Base-by-base conservation (phyloP, 92 coral and sea anemone genomes). In the Diadumene lineata region DNA sequence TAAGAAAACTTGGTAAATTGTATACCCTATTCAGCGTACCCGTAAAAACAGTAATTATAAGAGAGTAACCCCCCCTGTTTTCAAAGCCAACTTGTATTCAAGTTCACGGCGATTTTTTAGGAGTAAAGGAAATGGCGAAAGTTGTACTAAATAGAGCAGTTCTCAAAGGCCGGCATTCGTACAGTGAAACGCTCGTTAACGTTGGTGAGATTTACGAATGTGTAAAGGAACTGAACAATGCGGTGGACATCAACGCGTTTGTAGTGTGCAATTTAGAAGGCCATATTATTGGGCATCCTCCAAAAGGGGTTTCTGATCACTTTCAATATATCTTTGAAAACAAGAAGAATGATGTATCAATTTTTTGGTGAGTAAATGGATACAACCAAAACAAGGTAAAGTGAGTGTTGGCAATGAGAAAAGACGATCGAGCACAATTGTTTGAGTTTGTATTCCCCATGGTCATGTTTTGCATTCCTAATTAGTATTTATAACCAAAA, bases 101-200 rank as follows among this genome's bases (percentile, higher is more conserved):
- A 38, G 6, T 13, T 38, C 13, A 4, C 48, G 6, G 48, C 6
- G 13, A 38, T 38, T 6, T 13, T 38, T 38, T 38, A n/a, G n/a
- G n/a, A 38, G 7, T 38, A 38, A 16, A 53, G 19, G 2, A 53
- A 78, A 69, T 69, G 83, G 60, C 83, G 50, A 69, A 78, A 69
- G 69, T 69, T 31, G 67, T 78, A 69, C 56, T 78, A 28, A 68
- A 78, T 61, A 43, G 69, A 78, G 83, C 76, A 34, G 83, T 69
- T 26, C 64, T 78, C 60, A 78, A 68, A 69, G 83, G 83, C 31
- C 56, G 76, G 50, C 76, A 78, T 78, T 75, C 72, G 24, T 68
- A 68, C 0, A 64, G 23, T 64, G 48, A 64, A 11, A 16, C 15
- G 16, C 16, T 29, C 32, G 72, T 67, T 0, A 31, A 21, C 24